These are phyloP conservation scores for Ceyx cyanopectus DNA, from an alignment of 2,113 vertebrate genomes.

Conservation along the genomic window DNA sequence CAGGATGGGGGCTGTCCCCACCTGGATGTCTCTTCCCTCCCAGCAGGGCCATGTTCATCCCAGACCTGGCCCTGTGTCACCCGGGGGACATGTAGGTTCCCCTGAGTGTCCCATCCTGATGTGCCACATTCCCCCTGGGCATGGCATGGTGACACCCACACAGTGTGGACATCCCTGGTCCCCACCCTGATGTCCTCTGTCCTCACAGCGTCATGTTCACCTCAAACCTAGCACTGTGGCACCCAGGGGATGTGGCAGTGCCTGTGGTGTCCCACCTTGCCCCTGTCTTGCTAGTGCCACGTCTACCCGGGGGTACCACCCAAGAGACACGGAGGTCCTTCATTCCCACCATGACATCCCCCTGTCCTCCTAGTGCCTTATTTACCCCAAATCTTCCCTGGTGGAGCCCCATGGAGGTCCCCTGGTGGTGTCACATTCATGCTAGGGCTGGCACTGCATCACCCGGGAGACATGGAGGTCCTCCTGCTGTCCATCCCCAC, in stretches of 20 bases:
- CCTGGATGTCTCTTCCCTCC: neutral
- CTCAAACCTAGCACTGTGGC: neutral
- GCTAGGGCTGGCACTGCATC: neutral
- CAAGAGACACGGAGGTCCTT: neutral
- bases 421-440: neutral
- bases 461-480: neutral
- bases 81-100: neutral
- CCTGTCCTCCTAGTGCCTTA: neutral
- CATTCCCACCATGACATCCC: neutral
- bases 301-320: neutral
- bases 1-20: neutral
- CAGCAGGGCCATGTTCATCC: neutral
- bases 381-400: neutral
- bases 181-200: neutral
- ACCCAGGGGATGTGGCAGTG: neutral
- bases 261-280: neutral
- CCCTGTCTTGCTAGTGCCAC: neutral
- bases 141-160: neutral
- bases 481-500: neutral
- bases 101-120: neutral
- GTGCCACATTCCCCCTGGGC: neutral
- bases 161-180: neutral
- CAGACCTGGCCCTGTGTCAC: neutral
- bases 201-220: neutral
- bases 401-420: neutral